These are phyloP conservation scores for Spodoptera littoralis DNA, from an alignment of 2,888 invertebrate species.

Conservation along the genomic window DNA sequence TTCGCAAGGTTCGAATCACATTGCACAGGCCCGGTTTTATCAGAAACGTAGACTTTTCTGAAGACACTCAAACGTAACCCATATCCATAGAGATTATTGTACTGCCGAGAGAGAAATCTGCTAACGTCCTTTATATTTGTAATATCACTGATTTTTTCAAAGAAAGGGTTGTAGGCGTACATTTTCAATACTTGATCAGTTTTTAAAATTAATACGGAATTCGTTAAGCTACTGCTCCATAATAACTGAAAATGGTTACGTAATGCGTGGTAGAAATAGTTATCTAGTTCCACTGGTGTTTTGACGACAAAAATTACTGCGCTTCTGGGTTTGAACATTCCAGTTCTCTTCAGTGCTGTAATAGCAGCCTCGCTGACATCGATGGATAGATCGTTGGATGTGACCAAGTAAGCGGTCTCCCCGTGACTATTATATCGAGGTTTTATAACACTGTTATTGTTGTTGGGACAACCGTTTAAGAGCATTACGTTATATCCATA, in stretches of 20 bases:
- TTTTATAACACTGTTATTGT: conserved; percentile 70
- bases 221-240: conserved; percentile 86
- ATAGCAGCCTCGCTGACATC: conserved; percentile 76
- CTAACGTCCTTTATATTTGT: conserved; percentile 76
- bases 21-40: conserved; percentile 68
- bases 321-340: conserved; percentile 81
- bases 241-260: conserved; percentile 83
- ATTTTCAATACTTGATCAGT: conserved; percentile 72
- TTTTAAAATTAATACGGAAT: conserved; percentile 80
- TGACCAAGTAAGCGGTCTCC: conserved; percentile 79
- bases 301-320: conserved; percentile 81
- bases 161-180: conserved; percentile 87
- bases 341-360: conserved; percentile 75
- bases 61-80: conserved; percentile 77
- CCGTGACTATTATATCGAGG: conserved; percentile 82
- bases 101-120: conserved; percentile 66
- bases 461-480: conserved; percentile 76
- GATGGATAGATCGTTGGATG: conserved; percentile 71
- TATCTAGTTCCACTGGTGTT: conserved; percentile 68
- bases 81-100: conserved; percentile 75
- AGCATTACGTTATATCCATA: conserved; percentile 81
- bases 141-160: conserved; percentile 76
- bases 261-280: conserved; percentile 78
- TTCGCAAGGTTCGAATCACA: conserved; percentile 74
- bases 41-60: conserved; percentile 72